Base-by-base conservation (phyloP, 2,797 vertebrate genomes). In the Micrastur ruficollis region DNA sequence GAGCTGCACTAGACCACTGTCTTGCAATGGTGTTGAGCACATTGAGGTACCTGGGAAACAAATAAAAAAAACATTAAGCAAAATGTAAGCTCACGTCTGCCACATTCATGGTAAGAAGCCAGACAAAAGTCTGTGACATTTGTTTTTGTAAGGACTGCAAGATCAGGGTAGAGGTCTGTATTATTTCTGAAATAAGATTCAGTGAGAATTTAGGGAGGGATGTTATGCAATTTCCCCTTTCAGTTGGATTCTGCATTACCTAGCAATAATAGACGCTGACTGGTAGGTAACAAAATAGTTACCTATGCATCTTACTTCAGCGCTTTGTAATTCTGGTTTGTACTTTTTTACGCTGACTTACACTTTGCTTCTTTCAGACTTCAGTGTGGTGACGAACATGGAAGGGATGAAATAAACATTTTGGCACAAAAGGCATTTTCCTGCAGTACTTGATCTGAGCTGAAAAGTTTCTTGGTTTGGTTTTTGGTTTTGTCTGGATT, bases 321-420 rank as follows among this genome's bases (percentile, higher is more conserved):
- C 3, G 0, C 0, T 84, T 32, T 46, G 7, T 49, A 16, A 40
- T 14, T 26, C 38, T 67, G 67, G 3, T 65, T 82, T 72, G 36
- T 22, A 25, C 32, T 53, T 70, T 12, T 65, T 72, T 7, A 42
- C 3, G 4, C 29, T 36, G 66, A 62, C 6, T 78, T 66, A 36
- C 5, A 29, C 38, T 40, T 70, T 46, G 6, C 23, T 75, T 56
- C 63, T 73, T 76, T 59, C 36, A 74, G 7, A 46, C 8, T 58
- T 40, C 44, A 65, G 34, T 7, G 12, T 10, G 15, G 11, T 47
- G 25, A 61, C 3, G 10, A 56, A 6, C 5, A 13, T 0, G 2
- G 68, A 88, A 58, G 8, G 34, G 31, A 75, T 21, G 4, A 84
- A 84, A 66, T 1, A 42, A 14, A 40, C 16, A 16, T 66, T 71